Evolutionary conservation across 2,113 vertebrate species (phyloP).

Genomic region (Corynorhinus townsendii): DNA sequence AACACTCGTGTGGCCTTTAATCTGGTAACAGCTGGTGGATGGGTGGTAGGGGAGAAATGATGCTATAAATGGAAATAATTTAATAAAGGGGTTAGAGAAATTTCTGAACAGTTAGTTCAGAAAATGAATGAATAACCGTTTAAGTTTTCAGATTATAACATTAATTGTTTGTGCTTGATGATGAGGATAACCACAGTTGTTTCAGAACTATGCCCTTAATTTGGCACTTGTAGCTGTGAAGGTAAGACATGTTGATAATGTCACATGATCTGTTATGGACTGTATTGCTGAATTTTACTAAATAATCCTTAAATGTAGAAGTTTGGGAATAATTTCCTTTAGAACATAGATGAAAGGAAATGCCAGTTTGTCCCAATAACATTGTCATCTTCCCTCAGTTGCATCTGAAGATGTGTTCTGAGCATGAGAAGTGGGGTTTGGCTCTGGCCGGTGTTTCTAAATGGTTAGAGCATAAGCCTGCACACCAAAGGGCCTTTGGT

Average conservation of each 20-base stretch:
- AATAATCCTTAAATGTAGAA: not conserved
- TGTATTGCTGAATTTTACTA: not conserved
- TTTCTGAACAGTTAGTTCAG: not conserved
- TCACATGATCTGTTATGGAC: not conserved
- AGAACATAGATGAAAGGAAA: not conserved
- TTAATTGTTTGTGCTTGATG: not conserved
- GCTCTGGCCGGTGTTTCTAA: no score
- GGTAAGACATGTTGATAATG: not conserved
- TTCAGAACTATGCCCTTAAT: not conserved
- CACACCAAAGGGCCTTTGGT: no score
- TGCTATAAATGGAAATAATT: constrained; percentile 51
- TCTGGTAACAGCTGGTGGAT: constrained; percentile 34
- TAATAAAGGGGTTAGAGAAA: constrained; percentile 48
- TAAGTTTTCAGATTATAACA: not conserved
- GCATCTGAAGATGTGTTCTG: not conserved
- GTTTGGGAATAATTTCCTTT: not conserved
- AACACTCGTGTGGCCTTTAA: not conserved
- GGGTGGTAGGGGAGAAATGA: not conserved
- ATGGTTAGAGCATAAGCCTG: no score
- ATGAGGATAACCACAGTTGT: not conserved
- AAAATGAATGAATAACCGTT: not conserved
- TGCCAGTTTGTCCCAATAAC: not conserved
- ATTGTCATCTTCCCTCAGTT: not conserved
- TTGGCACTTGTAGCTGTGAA: not conserved
- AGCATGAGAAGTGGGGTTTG: not conserved